Base-by-base conservation (phyloP, 2,113 vertebrate species). In the Lota lota region DNA sequence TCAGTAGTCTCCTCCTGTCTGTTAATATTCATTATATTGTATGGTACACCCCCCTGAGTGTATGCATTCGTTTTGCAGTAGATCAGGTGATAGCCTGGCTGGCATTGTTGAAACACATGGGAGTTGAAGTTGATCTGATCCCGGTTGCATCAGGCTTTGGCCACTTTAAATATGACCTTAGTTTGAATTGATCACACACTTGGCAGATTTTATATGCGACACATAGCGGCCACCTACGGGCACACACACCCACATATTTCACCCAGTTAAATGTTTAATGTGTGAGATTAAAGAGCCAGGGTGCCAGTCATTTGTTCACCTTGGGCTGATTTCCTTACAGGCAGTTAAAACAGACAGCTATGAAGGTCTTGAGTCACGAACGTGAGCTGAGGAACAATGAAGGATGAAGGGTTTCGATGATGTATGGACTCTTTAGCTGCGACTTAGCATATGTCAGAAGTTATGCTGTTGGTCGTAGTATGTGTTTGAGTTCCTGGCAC, bases 351-450 rank as follows among this genome's bases (percentile, higher is more conserved):
- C 28, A 20, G 36, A 67, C 57, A 54, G 40, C 65, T 67, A 12
- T 80, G 73, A 79, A 70, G 63, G 70, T 24, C n/a, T 36, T 69
- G 40, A 73, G 70, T 24, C n/a, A 51, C 66, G 40, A 73, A 66
- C 18, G 66, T 22, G 21, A 53, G 14, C 63, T 22, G 21, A 53
- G 14, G n/a, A 8, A 20, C 73, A 58, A 61, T 24, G 66, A 80
- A 50, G 3, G 66, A 74, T 74, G 47, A 67, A 3, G 15, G 33
- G 54, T 50, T 21, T 28, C 60, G 18, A 16, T 2, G 12, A 16
- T 56, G 28, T 4, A 33, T 33, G 4, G 4, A 33, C 28, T 33
- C 28, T 33, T 33, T 33, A 33, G 4, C 28, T 33, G 4, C 4
- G n/a, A n/a, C 28, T 33, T n/a, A n/a, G n/a, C 28, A 33, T 33